These are phyloP conservation scores for Petaurus breviceps DNA, from an alignment of 2,113 vertebrate species.

Conservation along the genomic window DNA sequence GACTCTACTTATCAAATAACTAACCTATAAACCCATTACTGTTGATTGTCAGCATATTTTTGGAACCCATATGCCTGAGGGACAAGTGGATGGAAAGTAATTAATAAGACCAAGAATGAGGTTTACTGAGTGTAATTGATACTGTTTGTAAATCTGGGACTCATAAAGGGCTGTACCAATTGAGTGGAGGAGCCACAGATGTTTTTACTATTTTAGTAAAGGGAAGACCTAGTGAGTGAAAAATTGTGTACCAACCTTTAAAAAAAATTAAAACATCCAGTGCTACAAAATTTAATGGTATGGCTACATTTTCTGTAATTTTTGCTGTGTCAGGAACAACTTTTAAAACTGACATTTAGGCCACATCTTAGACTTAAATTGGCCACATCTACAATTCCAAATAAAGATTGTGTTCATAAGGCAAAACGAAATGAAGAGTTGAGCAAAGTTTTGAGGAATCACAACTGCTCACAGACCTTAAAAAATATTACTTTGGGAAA, in stretches of 20 bases:
- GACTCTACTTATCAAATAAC: constrained; percentile 77
- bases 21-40: constrained; percentile 76
- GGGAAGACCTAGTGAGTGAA: constrained; percentile 58
- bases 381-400: background rate
- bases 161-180: constrained; percentile 77
- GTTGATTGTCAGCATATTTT: constrained; percentile 77
- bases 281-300: constrained; percentile 5
- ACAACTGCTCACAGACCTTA: background rate
- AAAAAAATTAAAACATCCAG: constrained; percentile 42
- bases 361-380: background rate
- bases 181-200: constrained; percentile 74
- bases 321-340: constrained; percentile 26
- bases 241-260: constrained; percentile 49
- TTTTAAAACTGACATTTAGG: background rate
- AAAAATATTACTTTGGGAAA: constrained; percentile 4
- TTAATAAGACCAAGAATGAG: constrained; percentile 81
- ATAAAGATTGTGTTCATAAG: constrained; percentile 2
- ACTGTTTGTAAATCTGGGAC: constrained; percentile 82
- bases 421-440: background rate
- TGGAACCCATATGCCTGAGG: constrained; percentile 76
- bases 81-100: constrained; percentile 83
- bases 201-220: constrained; percentile 81
- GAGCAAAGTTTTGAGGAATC: background rate
- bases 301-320: constrained; percentile 35
- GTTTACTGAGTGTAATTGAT: constrained; percentile 82